Evolutionary conservation across 1,140 invertebrate genomes (phyloP).

Genomic region (Leptinotarsa undecemlineata): DNA sequence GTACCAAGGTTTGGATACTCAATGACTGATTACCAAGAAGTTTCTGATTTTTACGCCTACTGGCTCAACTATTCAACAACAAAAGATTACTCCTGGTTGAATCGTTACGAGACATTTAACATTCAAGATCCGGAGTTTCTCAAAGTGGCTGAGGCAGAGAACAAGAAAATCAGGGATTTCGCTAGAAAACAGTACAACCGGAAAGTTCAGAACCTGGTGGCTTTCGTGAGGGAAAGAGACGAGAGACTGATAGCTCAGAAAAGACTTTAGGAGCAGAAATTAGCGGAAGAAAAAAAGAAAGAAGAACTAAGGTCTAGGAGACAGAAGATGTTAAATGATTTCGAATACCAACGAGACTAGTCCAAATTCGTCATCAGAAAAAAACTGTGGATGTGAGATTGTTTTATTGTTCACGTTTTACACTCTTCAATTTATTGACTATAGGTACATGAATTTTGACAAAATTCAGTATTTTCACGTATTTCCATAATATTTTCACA

Average conservation of each 20-base stretch:
- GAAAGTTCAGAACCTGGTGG: constrained; percentile 84
- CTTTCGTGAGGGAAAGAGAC: constrained; percentile 90
- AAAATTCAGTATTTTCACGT: too few species aligned
- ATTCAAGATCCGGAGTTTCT: constrained; percentile 77
- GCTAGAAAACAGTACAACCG: constrained; percentile 92
- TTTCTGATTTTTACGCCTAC: constrained; percentile 91
- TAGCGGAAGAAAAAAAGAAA: constrained; percentile 68
- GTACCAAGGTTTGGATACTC: constrained; percentile 87
- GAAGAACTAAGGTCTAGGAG: constrained; percentile 61
- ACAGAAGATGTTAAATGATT: constrained; percentile 61
- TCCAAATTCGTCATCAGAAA: constrained; percentile 70
- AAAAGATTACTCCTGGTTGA: constrained; percentile 81
- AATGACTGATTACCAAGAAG: constrained; percentile 78
- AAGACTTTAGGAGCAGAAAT: constrained; percentile 70
- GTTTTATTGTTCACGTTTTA: not conserved
- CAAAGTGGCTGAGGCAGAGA: constrained; percentile 92
- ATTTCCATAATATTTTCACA: too few species aligned
- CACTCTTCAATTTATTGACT: not conserved
- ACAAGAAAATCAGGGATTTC: constrained; percentile 89
- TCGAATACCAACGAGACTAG: constrained; percentile 65
- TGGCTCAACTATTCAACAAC: constrained; percentile 88
- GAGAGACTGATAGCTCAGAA: constrained; percentile 80
- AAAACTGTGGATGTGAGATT: too few species aligned
- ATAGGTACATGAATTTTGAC: too few species aligned
- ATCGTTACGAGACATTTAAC: constrained; percentile 86